Evolutionary conservation across 1,140 invertebrate species (phyloP), one percentile per base, ranked within the genome.

Genomic region (Wiebesia pumilae): DNA sequence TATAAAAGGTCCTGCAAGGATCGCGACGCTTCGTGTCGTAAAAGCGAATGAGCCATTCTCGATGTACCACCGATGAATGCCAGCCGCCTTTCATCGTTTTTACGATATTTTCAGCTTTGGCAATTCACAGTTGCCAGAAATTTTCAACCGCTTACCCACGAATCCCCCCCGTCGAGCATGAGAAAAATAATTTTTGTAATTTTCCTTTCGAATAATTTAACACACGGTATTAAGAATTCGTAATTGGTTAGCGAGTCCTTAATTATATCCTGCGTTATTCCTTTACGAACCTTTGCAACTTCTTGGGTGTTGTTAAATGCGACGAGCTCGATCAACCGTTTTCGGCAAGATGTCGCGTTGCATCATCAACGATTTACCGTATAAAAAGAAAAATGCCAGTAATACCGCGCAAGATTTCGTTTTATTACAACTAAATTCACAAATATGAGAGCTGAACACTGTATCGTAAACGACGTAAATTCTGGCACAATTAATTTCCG

Each of bases 41-140:
- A 83, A 86, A 86, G 38, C 43, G 27, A 86, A 83, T 62, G 71
- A 81, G 65, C 71, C 10, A 19, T 9, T 27, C 43, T 35, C 79
- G n/a, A 40, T 40, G 51, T 40, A 35, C 14, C 47, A 0, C 47
- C 24, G n/a, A 79, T 38, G 35, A 75, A 40, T n/a, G 12, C 9
- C 16, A 9, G n/a, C 30, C 30, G 67, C 67, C 33, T 40, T 73
- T 40, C 27, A 54, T 33, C 3, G 47, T 35, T 38, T 81, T 81
- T 38, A 81, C 58, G 79, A 65, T 7, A 27, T 40, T 65, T 9
- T 58, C 19, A 14, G 35, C 35, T 35, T 58, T 77, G 77, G n/a
- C 65, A 35, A 81, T 81, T 62, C 78, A 58, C n/a, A 54, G 38
- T 54, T 47, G 47, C 21, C 77, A 43, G 71, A 43, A 43, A 75